A percentile compares a stretch with the other conserved stretches of the same genome.
Evolutionary conservation across 2,113 vertebrate species (phyloP).

Genomic region (Spizaetus ornatus): DNA sequence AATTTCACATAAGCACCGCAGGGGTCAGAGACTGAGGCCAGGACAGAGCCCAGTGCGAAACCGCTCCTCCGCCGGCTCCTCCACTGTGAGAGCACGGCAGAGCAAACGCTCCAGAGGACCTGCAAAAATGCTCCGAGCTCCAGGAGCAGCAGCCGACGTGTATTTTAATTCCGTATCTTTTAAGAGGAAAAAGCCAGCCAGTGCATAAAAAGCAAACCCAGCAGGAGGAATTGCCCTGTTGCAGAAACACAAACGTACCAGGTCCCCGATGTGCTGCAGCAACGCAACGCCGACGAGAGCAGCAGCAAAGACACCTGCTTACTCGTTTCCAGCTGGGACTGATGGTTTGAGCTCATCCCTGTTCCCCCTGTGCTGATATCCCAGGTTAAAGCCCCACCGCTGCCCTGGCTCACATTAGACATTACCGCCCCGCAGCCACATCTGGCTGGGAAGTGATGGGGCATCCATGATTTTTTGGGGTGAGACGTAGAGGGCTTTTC

Average conservation of each 20-base stretch:
- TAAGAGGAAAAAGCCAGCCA: not conserved
- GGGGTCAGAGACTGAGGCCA: not conserved
- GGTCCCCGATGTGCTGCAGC: not conserved
- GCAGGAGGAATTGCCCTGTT: not conserved
- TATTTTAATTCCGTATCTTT: not conserved
- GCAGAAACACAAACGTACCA: not conserved
- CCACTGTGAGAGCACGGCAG: fast-evolving
- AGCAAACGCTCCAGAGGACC: not conserved
- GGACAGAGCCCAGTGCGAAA: not conserved
- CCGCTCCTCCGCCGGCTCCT: not conserved
- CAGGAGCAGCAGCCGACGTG: not conserved
- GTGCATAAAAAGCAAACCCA: not conserved
- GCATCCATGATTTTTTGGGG: not conserved
- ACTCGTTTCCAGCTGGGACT: not conserved
- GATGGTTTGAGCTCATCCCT: not conserved
- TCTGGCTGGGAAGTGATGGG: not conserved
- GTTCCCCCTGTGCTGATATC: not conserved
- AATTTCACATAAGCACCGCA: not conserved
- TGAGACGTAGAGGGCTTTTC: not conserved
- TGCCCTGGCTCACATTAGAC: fast-evolving
- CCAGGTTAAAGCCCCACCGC: not conserved
- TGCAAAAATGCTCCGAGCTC: not conserved
- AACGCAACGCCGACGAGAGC: fast-evolving
- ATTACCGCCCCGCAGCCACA: not conserved
- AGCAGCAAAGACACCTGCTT: fast-evolving